Base-by-base conservation (phyloP, 1,140 invertebrate species). In the Cydia amplana region DNA sequence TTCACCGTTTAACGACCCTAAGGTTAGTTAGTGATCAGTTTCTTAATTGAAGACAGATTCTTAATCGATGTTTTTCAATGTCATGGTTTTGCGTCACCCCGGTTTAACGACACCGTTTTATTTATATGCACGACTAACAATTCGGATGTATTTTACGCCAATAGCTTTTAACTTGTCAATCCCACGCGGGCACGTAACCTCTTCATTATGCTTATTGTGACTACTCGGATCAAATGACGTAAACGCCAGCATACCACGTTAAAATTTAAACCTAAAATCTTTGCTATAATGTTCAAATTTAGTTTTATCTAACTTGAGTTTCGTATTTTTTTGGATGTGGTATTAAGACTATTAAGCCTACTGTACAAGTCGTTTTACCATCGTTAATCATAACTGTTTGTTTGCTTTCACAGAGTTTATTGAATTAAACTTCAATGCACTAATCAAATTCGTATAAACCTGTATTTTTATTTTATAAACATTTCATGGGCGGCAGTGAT, bases 371-470 rank as follows among this genome's bases (percentile, higher is more conserved):
- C 64, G 23, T 36, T 36, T 40, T 70, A 70, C 28, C 32, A 65
- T 65, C 64, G 28, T 65, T 65, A 65, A 28, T 65, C 65, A 36
- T 70, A 36, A 70, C 65, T 70, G 65, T 70, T 70, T 36, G 12
- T 70, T 70, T 70, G 65, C 65, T 70, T 70, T 70, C 65, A 40
- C 65, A n/a, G 65, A n/a, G 65, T 32, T 70, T 70, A 70, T 70
- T 70, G 65, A 70, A 70, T 70, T 40, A 70, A 70, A 18, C 32
- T 36, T 70, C 65, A 70, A 70, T 70, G 32, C 36, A 36, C 65
- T 70, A 70, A 70, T 70, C 65, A 70, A 43, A 70, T 70, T 25
- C 65, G 65, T n/a, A 70, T 70, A 70, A 70, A 70, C n/a, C 36
- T 32, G 12, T 70, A 70, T 70, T 70, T 70, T n/a, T n/a, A n/a